A percentile compares a stretch with the other conserved stretches of the same genome.
Evolutionary conservation across 2,113 vertebrate species (phyloP).

Genomic region (Nesoenas mayeri): DNA sequence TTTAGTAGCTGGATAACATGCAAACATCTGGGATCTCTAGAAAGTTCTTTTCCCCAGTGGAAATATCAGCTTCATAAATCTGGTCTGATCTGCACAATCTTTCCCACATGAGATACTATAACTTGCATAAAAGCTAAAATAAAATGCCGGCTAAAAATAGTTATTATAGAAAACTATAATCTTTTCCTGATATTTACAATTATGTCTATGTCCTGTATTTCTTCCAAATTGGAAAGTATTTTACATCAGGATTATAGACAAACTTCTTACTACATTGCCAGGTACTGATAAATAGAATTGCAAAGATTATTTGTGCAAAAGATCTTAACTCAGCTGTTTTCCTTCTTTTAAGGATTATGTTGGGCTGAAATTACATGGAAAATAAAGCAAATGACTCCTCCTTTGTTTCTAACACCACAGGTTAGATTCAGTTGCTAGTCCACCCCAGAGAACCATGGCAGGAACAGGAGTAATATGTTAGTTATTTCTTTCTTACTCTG

Average conservation of each 20-base stretch:
- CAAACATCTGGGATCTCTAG: not conserved
- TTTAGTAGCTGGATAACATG: constrained; percentile 1
- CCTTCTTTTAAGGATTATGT: not conserved
- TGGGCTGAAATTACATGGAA: not conserved
- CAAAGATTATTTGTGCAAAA: not conserved
- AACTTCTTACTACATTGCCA: not conserved
- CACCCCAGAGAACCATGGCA: not conserved
- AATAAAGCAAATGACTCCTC: not conserved
- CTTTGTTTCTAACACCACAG: not conserved
- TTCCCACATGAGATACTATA: not conserved
- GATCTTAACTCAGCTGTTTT: not conserved
- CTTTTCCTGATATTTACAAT: not conserved
- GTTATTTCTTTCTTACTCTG: not conserved
- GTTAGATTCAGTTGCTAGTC: not conserved
- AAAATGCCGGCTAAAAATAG: constrained; percentile 20
- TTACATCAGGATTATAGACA: not conserved
- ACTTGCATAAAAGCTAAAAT: constrained; percentile 17
- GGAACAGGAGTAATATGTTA: not conserved
- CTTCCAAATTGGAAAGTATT: not conserved
- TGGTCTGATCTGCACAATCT: not conserved
- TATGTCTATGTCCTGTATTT: not conserved
- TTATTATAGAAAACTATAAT: not conserved
- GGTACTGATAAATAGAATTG: not conserved
- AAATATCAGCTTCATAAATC: constrained; percentile 31
- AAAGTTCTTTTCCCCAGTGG: not conserved